Evolutionary conservation across 2,797 vertebrate genomes (phyloP).

Genomic region (Nyctalus aviator): DNA sequence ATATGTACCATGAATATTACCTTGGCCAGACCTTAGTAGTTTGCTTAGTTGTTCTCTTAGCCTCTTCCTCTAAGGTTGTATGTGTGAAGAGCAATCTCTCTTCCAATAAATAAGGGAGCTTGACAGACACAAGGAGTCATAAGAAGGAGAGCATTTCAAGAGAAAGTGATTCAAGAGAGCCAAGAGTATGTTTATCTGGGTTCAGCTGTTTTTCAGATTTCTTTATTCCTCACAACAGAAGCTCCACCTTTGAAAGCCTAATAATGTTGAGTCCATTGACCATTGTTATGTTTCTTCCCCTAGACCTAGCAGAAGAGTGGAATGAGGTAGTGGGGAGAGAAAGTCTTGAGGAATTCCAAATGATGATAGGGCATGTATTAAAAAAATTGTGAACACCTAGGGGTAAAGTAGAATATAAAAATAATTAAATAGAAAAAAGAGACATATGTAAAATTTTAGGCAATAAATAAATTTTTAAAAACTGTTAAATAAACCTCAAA

Average conservation of each 20-base stretch:
- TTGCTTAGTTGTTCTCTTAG: neutral
- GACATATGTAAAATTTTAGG: too few relatives aligned
- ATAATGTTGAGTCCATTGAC: neutral
- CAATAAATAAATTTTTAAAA: too few relatives aligned
- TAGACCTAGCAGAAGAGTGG: neutral
- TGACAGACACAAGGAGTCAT: neutral
- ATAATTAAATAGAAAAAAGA: too few relatives aligned
- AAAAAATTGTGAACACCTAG: neutral
- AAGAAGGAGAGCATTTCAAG: slow-evolving; percentile 15
- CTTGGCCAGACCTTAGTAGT: neutral
- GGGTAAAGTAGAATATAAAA: neutral
- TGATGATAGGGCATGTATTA: neutral
- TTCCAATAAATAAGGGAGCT: neutral
- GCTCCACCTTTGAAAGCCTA: neutral
- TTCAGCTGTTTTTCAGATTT: neutral
- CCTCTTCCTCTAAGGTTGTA: neutral
- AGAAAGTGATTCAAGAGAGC: neutral
- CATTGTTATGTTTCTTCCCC: neutral
- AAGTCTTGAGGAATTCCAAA: slow-evolving; percentile 23
- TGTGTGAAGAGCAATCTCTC: neutral
- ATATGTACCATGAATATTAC: neutral
- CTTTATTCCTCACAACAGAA: neutral
- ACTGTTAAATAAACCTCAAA: neutral
- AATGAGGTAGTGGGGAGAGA: neutral
- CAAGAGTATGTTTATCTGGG: neutral